Evolutionary conservation across 2,113 vertebrate genomes (phyloP), one percentile per base, ranked within the genome.

Genomic region (Stegastes partitus): DNA sequence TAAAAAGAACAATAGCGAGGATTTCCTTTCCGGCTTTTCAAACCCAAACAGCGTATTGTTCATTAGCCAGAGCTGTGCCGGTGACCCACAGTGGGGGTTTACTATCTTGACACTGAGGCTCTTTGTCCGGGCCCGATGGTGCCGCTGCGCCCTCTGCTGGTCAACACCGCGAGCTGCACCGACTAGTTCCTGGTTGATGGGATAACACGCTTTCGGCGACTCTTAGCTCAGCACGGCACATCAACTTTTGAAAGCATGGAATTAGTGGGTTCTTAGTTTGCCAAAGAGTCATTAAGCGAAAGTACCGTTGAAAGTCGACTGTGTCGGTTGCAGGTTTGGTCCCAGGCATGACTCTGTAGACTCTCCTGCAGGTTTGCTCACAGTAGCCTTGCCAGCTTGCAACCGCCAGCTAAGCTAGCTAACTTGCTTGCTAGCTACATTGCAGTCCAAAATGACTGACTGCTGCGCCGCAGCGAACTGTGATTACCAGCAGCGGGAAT

Each of bases 381-480:
- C 57, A 65, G 77, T 81, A 88, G 81, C 75, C 77, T 89, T 71
- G 56, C 57, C 78, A 86, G 82, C 80, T 87, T 89, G 86, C 89
- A 87, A 84, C 69, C 89, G 73, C 83, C 68, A 89, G 92, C 91
- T 81, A 91, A 87, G 89, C 87, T 91, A 91, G 90, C 88, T 79
- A 81, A 83, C 82, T 84, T 28, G 84, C 69, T 83, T 77, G 89
- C 88, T 86, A 89, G 86, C 88, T 86, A 76, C 84, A 87, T 87
- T 90, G 91, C 89, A 84, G 90, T 91, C 90, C 93, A 95, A 95
- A 89, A 97, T 97, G 96, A 96, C 95, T 89, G 95, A 96, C 85
- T 95, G 95, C 94, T 98, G 97, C 89, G 97, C 97, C 68, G 97
- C 97, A 87, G 94, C 95, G 71, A 96, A 96, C 84, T 98, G 97